A percentile compares a stretch with the other conserved stretches of the same genome.
Evolutionary conservation across 1,140 invertebrate genomes (phyloP).

Genomic region (Rhopalosiphum maidis): DNA sequence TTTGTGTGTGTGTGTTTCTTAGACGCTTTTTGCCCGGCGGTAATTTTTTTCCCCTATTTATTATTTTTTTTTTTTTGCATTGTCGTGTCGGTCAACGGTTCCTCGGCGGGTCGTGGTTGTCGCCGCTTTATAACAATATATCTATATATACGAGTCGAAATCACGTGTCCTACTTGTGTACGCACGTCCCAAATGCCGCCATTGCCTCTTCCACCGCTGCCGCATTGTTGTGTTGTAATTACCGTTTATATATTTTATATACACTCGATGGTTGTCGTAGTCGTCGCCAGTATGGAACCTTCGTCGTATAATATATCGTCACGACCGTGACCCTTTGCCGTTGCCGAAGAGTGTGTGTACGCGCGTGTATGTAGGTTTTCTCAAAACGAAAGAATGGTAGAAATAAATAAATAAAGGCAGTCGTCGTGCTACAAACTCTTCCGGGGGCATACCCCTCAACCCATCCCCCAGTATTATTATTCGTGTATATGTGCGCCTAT

Average conservation of each 20-base stretch:
- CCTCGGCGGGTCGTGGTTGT: background rate
- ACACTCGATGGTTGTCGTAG: constrained; percentile 6
- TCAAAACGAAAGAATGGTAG: constrained; percentile 19
- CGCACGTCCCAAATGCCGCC: constrained; percentile 40
- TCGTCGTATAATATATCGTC: background rate
- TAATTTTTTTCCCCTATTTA: background rate
- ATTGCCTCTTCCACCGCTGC: background rate
- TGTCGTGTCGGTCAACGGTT: background rate
- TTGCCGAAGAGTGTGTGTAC: background rate
- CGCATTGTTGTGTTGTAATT: constrained; percentile 45
- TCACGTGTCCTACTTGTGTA: constrained; percentile 38
- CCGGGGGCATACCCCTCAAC: constrained; percentile 3
- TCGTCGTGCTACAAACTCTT: background rate
- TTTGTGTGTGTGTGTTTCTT: background rate
- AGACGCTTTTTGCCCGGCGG: background rate
- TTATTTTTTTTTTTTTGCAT: background rate
- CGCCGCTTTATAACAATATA: background rate
- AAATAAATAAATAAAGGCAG: background rate
- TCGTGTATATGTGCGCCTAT: background rate
- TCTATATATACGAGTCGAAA: background rate
- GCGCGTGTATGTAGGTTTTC: constrained; percentile 20
- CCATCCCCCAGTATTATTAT: background rate
- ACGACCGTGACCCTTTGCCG: constrained; percentile 49
- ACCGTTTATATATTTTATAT: constrained; percentile 32
- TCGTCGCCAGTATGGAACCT: constrained; percentile 19